phyloP scores from a whole-genome alignment of 2,888 invertebrate genomes.

The Cheilosia urbana region DNA sequence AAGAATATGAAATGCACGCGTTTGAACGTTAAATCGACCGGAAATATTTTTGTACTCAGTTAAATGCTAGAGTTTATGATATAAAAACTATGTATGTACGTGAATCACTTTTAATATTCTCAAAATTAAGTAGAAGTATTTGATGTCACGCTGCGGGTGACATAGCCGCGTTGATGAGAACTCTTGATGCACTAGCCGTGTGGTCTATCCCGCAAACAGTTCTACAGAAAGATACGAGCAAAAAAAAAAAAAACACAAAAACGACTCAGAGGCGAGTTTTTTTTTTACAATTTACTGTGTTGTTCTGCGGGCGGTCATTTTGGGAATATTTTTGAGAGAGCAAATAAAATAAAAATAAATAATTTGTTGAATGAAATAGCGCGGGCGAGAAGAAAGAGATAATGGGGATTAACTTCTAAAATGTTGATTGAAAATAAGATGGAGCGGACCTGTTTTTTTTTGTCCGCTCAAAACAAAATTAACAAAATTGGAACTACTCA shows the following conservation, averaged over 20 bases:
- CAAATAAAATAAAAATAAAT: conserved; percentile 51
- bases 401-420: conserved; percentile 46
- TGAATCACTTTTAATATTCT: conserved; percentile 22
- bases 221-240: conserved; percentile 14
- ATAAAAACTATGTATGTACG: conserved; percentile 6
- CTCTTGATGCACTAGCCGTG: conserved; percentile 67
- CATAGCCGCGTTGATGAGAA: conserved; percentile 68
- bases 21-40: conserved; percentile 48
- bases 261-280: conserved; percentile 21
- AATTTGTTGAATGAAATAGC: conserved; percentile 47
- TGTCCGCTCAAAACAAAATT: too few relatives aligned
- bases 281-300: conserved; percentile 56
- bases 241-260: conserved; percentile 20
- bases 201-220: conserved; percentile 41
- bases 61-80: conserved; percentile 52
- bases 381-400: conserved; percentile 6
- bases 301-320: conserved; percentile 25
- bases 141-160: conserved; percentile 64
- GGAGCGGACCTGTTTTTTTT: not conserved
- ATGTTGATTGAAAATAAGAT: not conserved
- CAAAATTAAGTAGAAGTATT: conserved; percentile 50
- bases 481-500: too few relatives aligned
- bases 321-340: conserved; percentile 25
- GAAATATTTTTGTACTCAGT: conserved; percentile 66
- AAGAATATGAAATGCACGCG: conserved; percentile 57